Conservation (phyloP, 2,113 vertebrate species). For the Morone chrysops region DNA sequence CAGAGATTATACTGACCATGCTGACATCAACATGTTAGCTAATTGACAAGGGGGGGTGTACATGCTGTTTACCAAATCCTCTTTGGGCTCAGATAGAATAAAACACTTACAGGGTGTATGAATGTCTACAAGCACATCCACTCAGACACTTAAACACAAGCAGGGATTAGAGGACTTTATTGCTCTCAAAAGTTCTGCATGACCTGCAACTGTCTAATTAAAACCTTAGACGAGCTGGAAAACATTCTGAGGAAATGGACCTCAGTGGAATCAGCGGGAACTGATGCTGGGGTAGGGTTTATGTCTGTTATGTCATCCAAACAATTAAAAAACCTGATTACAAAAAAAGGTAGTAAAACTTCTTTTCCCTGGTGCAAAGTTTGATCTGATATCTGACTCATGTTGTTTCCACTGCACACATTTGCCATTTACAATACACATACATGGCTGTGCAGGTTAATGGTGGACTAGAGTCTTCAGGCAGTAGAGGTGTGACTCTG, state of each 20-base stretch:
- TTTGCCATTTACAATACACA: background rate
- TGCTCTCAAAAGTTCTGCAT: slow-evolving; percentile 3
- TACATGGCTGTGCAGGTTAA: background rate
- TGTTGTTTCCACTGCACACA: background rate
- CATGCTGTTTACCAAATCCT: slow-evolving; percentile 61
- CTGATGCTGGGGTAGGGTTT: background rate
- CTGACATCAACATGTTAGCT: slow-evolving; percentile 74
- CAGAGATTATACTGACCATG: slow-evolving; percentile 65
- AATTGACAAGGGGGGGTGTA: slow-evolving; percentile 51
- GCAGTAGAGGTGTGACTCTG: background rate
- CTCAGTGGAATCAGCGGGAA: background rate
- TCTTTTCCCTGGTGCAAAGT: background rate
- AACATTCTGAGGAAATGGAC: background rate
- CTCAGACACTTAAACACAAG: slow-evolving; percentile 1
- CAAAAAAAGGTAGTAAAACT: background rate
- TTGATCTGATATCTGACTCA: too few relatives aligned
- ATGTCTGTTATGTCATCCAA: background rate
- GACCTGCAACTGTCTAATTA: background rate
- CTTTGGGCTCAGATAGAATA: slow-evolving; percentile 57
- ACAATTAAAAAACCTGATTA: background rate
- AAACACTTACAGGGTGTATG: slow-evolving; percentile 40
- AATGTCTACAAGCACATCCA: slow-evolving; percentile 6
- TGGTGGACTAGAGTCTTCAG: background rate
- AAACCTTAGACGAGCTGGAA: background rate
- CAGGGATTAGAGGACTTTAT: background rate